These are phyloP conservation scores for Vulpes ferrilata DNA, from an alignment of 2,113 vertebrate species.

Conservation along the genomic window DNA sequence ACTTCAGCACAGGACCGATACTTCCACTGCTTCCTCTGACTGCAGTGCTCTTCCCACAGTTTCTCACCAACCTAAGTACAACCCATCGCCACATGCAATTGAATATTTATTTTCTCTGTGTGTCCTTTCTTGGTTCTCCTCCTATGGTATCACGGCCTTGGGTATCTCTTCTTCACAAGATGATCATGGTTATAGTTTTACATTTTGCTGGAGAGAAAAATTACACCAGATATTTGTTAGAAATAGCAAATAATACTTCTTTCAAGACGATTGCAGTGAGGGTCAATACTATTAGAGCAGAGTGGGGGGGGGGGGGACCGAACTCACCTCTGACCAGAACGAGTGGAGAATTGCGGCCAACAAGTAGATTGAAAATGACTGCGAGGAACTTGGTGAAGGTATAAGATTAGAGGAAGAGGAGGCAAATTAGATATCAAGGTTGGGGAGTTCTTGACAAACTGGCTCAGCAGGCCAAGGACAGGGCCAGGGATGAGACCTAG, in stretches of 20 bases:
- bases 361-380: no score
- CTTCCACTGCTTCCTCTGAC: neutral
- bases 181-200: neutral
- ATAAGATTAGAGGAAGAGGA: neutral
- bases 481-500: no score
- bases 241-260: neutral
- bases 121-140: neutral
- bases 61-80: neutral
- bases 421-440: rapidly evolving
- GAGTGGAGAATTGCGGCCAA: neutral
- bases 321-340: neutral
- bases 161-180: neutral
- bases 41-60: neutral
- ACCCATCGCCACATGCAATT: neutral
- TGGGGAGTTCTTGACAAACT: no score
- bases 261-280: neutral
- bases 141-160: neutral
- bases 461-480: neutral
- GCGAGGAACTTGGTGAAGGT: neutral
- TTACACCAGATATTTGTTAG: neutral
- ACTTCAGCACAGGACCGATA: no score
- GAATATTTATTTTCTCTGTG: neutral
- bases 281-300: neutral
- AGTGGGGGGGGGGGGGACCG: neutral
- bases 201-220: neutral